Base-by-base conservation (phyloP, 2,113 vertebrate species). In the Neolamprologus caudopunctatus region DNA sequence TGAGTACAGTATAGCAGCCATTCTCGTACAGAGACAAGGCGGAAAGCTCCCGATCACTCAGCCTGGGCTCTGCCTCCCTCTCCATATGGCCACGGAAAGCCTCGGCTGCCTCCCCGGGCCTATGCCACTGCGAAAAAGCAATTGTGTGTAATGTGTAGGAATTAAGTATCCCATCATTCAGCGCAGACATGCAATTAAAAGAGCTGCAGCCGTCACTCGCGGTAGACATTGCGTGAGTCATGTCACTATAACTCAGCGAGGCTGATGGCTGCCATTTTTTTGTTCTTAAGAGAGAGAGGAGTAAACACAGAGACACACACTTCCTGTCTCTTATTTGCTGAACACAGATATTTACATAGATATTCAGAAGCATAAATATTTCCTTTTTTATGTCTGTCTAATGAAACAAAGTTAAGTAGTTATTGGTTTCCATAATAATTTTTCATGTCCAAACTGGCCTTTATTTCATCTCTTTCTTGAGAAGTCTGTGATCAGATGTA, bases 151-250 rank as follows among this genome's bases (percentile, higher is more conserved):
- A 98, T 98, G 97, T 98, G 97, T 97, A 97, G 96, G 97, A 98
- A 98, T 98, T 97, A 98, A 98, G 97, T 97, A 97, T 97, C 96
- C 97, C 98, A 98, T 98, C 97, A 98, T 97, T 99, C 97, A 98
- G 97, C 89, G 92, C 97, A 97, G 97, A 98, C 97, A 97, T 97
- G 97, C 97, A 98, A 99, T 98, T 98, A 98, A 97, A 97, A 97
- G 97, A 97, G 96, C 97, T 97, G 96, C 96, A 97, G 97, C 97
- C 96, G 97, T 97, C 97, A 98, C 96, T 96, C 96, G 79, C 40
- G 26, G 96, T 96, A 96, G 97, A 97, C 97, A 97, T 97, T 96
- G 95, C 91, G 95, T 97, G 96, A 97, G 97, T 97, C 97, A 96
- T 97, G 97, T 97, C 97, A 97, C 96, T 96, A 97, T 97, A 97